phyloP scores from a whole-genome alignment of 2,113 vertebrate genomes.

The Melanocharis versteri region DNA sequence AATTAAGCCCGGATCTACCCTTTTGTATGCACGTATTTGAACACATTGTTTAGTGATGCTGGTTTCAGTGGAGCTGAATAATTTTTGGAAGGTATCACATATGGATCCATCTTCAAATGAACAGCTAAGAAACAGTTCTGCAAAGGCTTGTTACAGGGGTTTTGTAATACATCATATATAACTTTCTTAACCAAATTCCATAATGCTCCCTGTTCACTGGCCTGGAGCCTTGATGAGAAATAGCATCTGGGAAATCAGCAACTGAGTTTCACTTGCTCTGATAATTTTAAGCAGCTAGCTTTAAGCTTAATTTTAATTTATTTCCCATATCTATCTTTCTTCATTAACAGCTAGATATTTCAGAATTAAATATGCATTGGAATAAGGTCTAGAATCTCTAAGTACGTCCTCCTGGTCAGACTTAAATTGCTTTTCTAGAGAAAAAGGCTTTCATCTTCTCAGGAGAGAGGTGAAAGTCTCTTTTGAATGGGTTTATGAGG shows the following conservation, averaged over 20 bases:
- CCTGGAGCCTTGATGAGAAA: not conserved
- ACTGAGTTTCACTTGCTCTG: not conserved
- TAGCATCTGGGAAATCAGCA: not conserved
- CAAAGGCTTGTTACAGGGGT: not conserved
- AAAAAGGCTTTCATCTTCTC: not conserved
- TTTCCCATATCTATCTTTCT: not conserved
- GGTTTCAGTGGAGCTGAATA: not conserved
- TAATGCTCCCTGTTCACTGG: not conserved
- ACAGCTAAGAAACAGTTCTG: not conserved
- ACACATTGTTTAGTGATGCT: not conserved
- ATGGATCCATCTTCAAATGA: not conserved
- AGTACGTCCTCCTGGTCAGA: not conserved
- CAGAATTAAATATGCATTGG: not conserved
- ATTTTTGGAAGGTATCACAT: not conserved
- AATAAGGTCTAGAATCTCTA: not conserved
- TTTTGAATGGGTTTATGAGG: not conserved
- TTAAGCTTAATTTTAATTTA: not conserved
- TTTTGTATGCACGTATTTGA: not conserved
- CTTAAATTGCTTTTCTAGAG: not conserved
- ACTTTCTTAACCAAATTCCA: not conserved
- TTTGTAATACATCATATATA: not conserved
- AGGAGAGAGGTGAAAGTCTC: not conserved
- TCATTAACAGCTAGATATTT: not conserved
- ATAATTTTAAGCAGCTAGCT: not conserved
- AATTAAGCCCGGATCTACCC: not conserved